These are phyloP conservation scores for Stomorhina lunata DNA, from an alignment of 2,888 invertebrate species.

Conservation along the genomic window DNA sequence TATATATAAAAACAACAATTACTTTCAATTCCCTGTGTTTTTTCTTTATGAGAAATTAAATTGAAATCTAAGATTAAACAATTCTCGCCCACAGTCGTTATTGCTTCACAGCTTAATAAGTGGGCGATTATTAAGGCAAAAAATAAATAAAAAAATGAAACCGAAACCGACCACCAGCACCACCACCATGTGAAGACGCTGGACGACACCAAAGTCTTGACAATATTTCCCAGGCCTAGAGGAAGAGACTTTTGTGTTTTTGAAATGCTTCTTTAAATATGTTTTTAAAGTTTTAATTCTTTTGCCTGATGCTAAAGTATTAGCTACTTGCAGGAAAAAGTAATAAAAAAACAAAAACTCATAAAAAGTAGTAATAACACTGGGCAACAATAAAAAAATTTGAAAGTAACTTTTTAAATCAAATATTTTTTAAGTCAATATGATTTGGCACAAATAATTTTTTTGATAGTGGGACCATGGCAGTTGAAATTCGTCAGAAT, in stretches of 20 bases:
- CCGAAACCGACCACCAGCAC: constrained; percentile 10
- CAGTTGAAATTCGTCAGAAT: too few species aligned
- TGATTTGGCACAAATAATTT: too few species aligned
- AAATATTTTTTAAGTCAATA: too few species aligned
- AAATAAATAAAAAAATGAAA: background rate
- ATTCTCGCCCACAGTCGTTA: background rate
- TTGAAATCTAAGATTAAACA: background rate
- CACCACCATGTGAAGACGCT: background rate
- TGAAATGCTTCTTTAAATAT: constrained; percentile 24
- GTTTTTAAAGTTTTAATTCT: constrained; percentile 28
- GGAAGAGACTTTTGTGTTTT: background rate
- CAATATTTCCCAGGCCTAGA: constrained; percentile 19
- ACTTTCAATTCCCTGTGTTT: background rate
- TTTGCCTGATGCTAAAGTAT: constrained; percentile 41
- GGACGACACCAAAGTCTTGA: background rate
- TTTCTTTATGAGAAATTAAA: constrained; percentile 18
- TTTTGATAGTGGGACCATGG: too few species aligned
- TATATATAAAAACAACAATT: background rate
- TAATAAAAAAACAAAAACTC: constrained; percentile 22
- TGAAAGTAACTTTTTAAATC: too few species aligned
- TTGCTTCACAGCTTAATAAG: constrained; percentile 47
- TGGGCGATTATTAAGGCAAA: constrained; percentile 39
- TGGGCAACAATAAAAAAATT: too few species aligned
- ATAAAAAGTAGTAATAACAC: background rate
- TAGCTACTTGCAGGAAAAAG: constrained; percentile 45